A percentile compares a stretch with the other conserved stretches of the same genome.
Conservation (phyloP, 2,113 vertebrate species). For the Oceanites oceanicus region DNA sequence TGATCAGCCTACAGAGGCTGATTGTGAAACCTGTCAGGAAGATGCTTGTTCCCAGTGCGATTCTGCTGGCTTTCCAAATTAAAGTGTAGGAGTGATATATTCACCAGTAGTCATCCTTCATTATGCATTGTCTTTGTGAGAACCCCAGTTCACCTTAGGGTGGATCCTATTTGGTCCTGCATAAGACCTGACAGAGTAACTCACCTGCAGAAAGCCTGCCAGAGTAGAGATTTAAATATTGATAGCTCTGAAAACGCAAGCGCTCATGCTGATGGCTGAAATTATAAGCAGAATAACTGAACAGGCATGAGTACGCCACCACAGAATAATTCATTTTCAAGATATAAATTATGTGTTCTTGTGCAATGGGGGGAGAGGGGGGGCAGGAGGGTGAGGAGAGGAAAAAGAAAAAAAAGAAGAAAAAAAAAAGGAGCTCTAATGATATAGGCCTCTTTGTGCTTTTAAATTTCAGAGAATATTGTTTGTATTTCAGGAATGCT, state of each 20-base stretch:
- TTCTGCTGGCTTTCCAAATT: slow-evolving; percentile 37
- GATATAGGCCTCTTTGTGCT: background rate
- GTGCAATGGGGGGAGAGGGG: accelerated
- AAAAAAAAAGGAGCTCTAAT: background rate
- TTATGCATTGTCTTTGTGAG: slow-evolving; percentile 18
- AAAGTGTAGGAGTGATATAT: slow-evolving; percentile 23
- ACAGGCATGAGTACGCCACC: background rate
- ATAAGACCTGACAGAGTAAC: background rate
- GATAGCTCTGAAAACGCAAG: background rate
- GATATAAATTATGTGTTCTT: background rate
- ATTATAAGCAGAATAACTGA: background rate
- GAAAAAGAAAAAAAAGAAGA: background rate
- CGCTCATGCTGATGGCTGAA: background rate
- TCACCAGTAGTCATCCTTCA: slow-evolving; percentile 38
- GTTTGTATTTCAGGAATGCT: background rate
- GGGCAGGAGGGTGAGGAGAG: no score
- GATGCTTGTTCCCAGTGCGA: background rate
- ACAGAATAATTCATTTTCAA: background rate
- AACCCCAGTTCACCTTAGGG: slow-evolving; percentile 29
- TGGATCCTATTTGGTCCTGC: background rate
- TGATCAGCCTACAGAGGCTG: background rate
- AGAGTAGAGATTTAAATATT: background rate
- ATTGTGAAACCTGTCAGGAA: slow-evolving; percentile 49
- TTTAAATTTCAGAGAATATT: background rate
- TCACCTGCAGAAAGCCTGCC: background rate